Percentiles rank a stretch among this genome's conserved stretches.
These are phyloP conservation scores for Cheilosia impressa DNA, from an alignment of 2,888 invertebrate genomes.

Conservation along the genomic window DNA sequence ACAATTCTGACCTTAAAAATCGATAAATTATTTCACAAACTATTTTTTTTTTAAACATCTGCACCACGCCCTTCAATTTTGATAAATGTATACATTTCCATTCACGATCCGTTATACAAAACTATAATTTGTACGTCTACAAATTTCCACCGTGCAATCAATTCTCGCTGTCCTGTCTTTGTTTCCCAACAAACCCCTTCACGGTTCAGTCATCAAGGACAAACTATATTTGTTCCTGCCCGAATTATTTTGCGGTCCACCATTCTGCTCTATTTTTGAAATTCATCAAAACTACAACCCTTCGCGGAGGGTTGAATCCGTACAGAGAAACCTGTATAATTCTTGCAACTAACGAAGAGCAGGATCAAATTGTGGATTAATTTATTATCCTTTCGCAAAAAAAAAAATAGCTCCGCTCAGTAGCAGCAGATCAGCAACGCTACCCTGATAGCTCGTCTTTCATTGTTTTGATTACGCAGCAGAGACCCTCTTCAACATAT, in stretches of 20 bases:
- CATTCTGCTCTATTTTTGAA: conserved; percentile 48
- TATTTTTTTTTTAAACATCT: conserved; percentile 63
- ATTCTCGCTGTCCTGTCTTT: conserved; percentile 33
- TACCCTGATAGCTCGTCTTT: conserved; percentile 44
- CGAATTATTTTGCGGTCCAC: conserved; percentile 36
- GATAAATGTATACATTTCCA: conserved; percentile 71
- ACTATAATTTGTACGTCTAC: conserved; percentile 67
- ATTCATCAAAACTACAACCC: conserved; percentile 21
- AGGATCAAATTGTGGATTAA: conserved; percentile 70
- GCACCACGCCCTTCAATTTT: conserved; percentile 71
- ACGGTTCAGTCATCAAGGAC: conserved; percentile 68
- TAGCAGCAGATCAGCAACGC: conserved; percentile 35
- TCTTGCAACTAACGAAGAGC: conserved; percentile 34
- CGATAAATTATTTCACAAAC: conserved; percentile 38
- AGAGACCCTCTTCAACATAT: conserved; percentile 71
- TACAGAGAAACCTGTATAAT: conserved; percentile 57
- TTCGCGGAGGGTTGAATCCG: neutral
- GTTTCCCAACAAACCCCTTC: conserved; percentile 63
- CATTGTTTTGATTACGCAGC: conserved; percentile 67
- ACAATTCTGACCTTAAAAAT: conserved; percentile 56
- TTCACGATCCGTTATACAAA: conserved; percentile 22
- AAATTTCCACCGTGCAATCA: conserved; percentile 63
- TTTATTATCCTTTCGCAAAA: conserved; percentile 68
- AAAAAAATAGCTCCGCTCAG: conserved; percentile 19
- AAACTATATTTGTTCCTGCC: conserved; percentile 14